A percentile compares a stretch with the other conserved stretches of the same genome.
Evolutionary conservation across 1,140 invertebrate genomes (phyloP).

Genomic region (Ruditapes philippinarum): DNA sequence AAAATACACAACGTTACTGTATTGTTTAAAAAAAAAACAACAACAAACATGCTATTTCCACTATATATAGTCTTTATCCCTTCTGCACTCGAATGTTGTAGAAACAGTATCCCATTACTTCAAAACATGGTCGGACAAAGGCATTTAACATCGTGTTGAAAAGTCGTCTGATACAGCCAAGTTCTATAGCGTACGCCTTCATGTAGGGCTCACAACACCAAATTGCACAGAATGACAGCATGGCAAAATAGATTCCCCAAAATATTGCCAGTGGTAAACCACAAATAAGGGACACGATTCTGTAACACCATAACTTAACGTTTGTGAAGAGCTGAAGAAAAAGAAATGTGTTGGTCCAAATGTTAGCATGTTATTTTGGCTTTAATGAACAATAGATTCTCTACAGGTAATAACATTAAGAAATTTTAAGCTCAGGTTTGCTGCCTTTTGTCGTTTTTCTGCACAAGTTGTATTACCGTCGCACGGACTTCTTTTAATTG

Average conservation of each 20-base stretch:
- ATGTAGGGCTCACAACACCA: constrained; percentile 77
- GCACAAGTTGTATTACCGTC: no score
- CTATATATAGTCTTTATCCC: not conserved
- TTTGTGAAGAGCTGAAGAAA: constrained; percentile 75
- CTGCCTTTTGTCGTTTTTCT: no score
- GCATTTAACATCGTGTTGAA: constrained; percentile 53
- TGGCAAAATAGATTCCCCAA: constrained; percentile 76
- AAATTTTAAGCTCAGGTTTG: no score
- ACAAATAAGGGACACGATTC: constrained; percentile 69
- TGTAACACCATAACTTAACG: constrained; percentile 74
- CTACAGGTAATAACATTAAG: no score
- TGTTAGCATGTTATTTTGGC: no score
- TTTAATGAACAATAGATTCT: no score
- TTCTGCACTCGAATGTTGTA: constrained; percentile 55
- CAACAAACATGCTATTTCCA: no score
- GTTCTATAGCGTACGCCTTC: constrained; percentile 65
- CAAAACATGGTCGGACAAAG: constrained; percentile 65
- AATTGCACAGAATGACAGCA: constrained; percentile 75
- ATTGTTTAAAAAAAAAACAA: no score
- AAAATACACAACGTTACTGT: no score
- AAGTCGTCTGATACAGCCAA: constrained; percentile 59
- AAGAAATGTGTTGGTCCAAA: no score
- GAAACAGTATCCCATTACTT: constrained; percentile 65
- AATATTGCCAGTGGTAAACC: constrained; percentile 70
- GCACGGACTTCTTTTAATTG: no score